Percentiles rank a stretch among this genome's conserved stretches.
These are phyloP conservation scores for Caretta caretta DNA, from an alignment of 2,113 vertebrate genomes.

Conservation along the genomic window DNA sequence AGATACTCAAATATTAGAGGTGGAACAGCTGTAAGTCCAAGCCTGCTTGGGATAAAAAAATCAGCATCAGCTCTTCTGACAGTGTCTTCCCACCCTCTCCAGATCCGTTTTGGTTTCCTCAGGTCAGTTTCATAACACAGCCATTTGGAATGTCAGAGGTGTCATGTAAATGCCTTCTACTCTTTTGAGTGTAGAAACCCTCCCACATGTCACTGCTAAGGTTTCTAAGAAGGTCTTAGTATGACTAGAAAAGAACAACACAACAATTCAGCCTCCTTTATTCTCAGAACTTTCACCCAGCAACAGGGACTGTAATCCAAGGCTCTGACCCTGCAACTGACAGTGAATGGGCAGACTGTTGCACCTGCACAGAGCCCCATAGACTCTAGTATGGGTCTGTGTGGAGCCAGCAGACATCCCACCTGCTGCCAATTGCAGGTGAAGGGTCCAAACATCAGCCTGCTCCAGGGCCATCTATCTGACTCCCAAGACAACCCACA, in stretches of 20 bases:
- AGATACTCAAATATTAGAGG: background rate
- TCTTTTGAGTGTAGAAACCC: background rate
- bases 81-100: fast-evolving
- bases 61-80: background rate
- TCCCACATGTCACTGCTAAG: background rate
- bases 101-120: fast-evolving
- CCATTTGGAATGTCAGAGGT: background rate
- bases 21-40: background rate
- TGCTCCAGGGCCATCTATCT: background rate
- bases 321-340: background rate
- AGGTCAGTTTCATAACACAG: fast-evolving
- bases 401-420: background rate
- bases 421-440: background rate
- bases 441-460: background rate
- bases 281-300: background rate
- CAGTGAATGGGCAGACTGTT: background rate
- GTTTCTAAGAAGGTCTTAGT: background rate
- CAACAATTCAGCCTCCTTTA: background rate
- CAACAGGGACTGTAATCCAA: background rate
- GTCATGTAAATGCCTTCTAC: background rate
- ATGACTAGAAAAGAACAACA: background rate
- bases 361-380: background rate
- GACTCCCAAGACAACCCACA: background rate
- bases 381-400: background rate
- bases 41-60: background rate